Base-by-base conservation (phyloP, 1,140 invertebrate genomes). In the Trachymyrmex cornetzi region DNA sequence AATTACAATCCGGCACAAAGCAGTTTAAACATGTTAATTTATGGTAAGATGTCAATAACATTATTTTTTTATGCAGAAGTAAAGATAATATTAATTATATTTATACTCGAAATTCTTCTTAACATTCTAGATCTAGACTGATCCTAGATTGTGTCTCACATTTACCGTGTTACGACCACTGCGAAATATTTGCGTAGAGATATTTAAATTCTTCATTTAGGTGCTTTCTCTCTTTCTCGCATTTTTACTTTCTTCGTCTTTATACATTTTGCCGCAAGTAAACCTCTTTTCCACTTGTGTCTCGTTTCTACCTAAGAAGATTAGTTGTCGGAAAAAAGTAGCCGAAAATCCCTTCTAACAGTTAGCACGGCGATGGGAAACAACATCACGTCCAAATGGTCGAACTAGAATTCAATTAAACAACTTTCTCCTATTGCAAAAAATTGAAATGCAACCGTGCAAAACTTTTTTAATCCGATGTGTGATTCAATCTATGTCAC, bases 151-250 rank as follows among this genome's bases (percentile, higher is more conserved):
- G n/a, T 22, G n/a, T 38, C 14, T 69, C 48, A 48, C 38, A 34
- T 80, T 55, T 24, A 24, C 50, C 12, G 27, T 66, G 24, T 67
- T 27, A 14, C 14, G 48, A 14, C 53, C 7, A 19, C 2, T 67
- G 14, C 57, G 24, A 22, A 1, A 12, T 4, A 1, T 0, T 53
- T 80, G 14, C 48, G 30, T 67, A 22, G 14, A 53, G n/a, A 55
- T 80, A 55, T 69, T 69, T 69, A 69, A 80, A 80, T 80, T 80
- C n/a, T 80, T 80, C 66, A 80, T 80, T 80, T 80, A 67, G 27
- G 14, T 66, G 30, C 7, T 38, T 27, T 55, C 63, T 69, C 63
- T 69, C 48, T 57, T 34, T 67, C 14, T 6, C 12, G 0, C 24
- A 22, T 53, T 67, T 19, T 19, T n/a, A 12, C 27, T 34, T 50